Percentiles rank a stretch among this genome's conserved stretches.
Evolutionary conservation across 2,113 vertebrate species (phyloP).

Genomic region (Leucopsar rothschildi): DNA sequence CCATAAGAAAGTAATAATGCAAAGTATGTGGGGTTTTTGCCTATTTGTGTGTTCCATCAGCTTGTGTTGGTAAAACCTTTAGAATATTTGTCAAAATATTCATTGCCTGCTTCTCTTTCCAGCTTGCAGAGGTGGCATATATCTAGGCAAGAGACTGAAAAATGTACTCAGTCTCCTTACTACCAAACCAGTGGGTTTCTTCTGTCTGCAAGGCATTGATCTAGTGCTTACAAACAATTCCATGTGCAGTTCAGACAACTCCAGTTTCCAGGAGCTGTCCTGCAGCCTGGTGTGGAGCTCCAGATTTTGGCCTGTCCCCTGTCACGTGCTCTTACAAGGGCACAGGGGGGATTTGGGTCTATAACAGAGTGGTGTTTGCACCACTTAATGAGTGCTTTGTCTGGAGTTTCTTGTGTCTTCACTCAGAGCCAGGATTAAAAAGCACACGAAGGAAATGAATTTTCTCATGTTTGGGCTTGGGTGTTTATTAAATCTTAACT

Average conservation of each 20-base stretch:
- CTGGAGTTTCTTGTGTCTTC: too few species aligned
- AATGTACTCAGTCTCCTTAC: neutral
- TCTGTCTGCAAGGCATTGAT: neutral
- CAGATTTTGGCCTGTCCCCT: neutral
- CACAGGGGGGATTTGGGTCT: neutral
- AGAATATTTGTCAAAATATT: neutral
- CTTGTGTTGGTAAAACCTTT: neutral
- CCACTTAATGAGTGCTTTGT: too few species aligned
- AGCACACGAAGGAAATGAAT: too few species aligned
- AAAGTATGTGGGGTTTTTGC: neutral
- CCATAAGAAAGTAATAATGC: neutral
- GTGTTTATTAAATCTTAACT: too few species aligned
- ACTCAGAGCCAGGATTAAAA: too few species aligned
- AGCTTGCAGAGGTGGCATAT: neutral
- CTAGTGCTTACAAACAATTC: neutral
- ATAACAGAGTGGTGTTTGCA: too few species aligned
- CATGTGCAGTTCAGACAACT: neutral
- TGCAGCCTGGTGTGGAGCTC: neutral
- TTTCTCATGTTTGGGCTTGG: too few species aligned
- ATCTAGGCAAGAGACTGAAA: neutral
- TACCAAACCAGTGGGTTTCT: neutral
- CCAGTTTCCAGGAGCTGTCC: neutral
- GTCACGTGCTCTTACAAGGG: rapidly evolving
- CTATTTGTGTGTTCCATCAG: neutral
- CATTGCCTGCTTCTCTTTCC: neutral